Conservation (phyloP, 2,888 invertebrate species). For the Xanthia togata region DNA sequence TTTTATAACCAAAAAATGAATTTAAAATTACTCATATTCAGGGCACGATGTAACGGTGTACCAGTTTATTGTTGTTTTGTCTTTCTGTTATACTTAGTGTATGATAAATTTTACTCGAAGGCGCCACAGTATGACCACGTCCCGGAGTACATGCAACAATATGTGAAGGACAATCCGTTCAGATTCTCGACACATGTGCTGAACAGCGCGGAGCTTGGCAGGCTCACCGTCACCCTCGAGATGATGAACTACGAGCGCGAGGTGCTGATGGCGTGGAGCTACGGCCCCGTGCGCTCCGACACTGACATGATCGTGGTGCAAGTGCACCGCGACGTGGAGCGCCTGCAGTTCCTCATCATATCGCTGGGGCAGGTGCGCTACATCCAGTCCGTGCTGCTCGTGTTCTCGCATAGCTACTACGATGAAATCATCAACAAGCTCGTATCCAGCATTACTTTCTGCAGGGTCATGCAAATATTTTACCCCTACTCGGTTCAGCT, state of each 20-base stretch:
- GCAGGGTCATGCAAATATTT: conserved; percentile 78
- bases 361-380: conserved; percentile 71
- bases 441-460: conserved; percentile 72
- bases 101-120: conserved; percentile 24
- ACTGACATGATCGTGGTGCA: conserved; percentile 70
- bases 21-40: conserved; percentile 53
- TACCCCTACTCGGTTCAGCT: conserved; percentile 78
- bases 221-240: conserved; percentile 58
- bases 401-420: conserved; percentile 79
- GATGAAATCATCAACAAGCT: conserved; percentile 69
- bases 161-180: conserved; percentile 48
- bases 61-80: conserved; percentile 59
- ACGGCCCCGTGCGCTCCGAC: conserved; percentile 59
- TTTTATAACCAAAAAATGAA: conserved; percentile 46
- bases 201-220: conserved; percentile 34
- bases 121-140: conserved; percentile 3
- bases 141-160: conserved; percentile 52
- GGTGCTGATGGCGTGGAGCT: conserved; percentile 62
- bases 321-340: conserved; percentile 67
- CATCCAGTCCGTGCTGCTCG: conserved; percentile 69
- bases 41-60: conserved; percentile 50
- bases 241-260: conserved; percentile 64
- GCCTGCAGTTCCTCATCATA: conserved; percentile 72
- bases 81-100: conserved; percentile 40
- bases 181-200: conserved; percentile 10